Conservation (phyloP, 1,140 invertebrate genomes). For the Drosophila tsacasi region DNA sequence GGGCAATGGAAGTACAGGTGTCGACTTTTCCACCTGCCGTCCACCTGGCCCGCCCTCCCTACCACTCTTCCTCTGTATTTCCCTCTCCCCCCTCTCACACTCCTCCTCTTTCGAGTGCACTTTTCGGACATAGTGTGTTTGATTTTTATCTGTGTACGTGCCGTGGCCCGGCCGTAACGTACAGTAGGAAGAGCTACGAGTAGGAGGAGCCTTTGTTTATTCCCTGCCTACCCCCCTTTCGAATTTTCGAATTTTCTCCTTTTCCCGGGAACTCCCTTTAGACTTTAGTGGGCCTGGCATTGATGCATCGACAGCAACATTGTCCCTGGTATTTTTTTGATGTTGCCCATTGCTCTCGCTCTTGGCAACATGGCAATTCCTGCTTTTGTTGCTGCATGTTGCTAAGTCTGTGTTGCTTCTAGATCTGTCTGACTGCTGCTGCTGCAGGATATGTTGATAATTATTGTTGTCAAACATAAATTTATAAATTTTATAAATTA, state of each 20-base stretch:
- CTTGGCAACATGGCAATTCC: constrained; percentile 10
- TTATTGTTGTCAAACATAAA: background rate
- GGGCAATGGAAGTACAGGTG: constrained; percentile 25
- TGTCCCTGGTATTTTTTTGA: constrained; percentile 63
- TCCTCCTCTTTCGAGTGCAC: constrained; percentile 24
- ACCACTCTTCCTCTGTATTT: background rate
- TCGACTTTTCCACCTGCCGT: constrained; percentile 28
- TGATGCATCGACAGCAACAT: constrained; percentile 75
- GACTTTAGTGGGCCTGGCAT: constrained; percentile 37
- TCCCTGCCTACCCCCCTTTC: background rate
- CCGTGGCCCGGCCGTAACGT: constrained; percentile 65
- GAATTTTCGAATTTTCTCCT: background rate
- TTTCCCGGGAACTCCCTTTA: background rate
- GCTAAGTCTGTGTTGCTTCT: background rate
- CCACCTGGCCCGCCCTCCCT: too few species aligned
- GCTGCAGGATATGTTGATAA: background rate
- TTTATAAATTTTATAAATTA: background rate
- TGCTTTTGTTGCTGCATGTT: background rate
- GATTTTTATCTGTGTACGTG: constrained; percentile 77
- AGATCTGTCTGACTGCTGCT: background rate
- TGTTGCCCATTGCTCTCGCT: constrained; percentile 10
- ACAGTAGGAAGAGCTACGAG: constrained; percentile 5
- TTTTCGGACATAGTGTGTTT: constrained; percentile 64
- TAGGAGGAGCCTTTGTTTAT: background rate
- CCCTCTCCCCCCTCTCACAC: background rate